These are phyloP conservation scores for Melospiza melodia DNA, from an alignment of 2,113 vertebrate genomes.

Conservation along the genomic window DNA sequence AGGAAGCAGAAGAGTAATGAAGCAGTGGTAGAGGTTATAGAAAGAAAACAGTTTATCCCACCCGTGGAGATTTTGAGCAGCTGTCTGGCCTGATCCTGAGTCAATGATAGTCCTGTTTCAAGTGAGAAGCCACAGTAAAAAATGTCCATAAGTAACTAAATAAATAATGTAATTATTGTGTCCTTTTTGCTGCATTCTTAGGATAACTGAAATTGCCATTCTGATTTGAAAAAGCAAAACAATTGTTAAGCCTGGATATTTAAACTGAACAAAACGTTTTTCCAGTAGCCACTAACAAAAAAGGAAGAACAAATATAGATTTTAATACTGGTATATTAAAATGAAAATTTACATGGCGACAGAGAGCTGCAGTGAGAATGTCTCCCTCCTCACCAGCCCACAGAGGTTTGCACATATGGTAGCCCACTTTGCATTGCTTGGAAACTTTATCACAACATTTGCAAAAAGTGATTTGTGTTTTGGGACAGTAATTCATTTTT, in stretches of 20 bases:
- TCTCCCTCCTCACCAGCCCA: background rate
- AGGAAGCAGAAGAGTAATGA: background rate
- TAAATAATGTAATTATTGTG: background rate
- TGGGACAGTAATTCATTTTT: constrained; percentile 53
- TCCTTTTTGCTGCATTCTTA: background rate
- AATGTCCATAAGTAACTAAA: background rate
- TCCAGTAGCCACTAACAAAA: background rate
- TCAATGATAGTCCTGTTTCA: background rate
- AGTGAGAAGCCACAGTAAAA: background rate
- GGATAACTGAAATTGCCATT: background rate
- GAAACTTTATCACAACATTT: constrained; percentile 51
- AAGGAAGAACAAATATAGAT: background rate
- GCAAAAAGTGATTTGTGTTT: constrained; percentile 66
- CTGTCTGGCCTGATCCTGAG: background rate
- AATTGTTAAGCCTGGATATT: background rate
- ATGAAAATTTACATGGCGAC: background rate
- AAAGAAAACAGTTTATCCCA: background rate
- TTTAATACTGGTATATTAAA: background rate
- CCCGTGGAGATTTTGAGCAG: background rate
- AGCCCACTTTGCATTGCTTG: background rate
- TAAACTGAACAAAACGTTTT: background rate
- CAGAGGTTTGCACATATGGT: constrained; percentile 27
- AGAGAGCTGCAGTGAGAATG: background rate
- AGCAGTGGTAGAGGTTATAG: background rate
- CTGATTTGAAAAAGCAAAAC: background rate